These are phyloP conservation scores for Phortica variegata DNA, from an alignment of 1,140 invertebrate species.

Conservation along the genomic window DNA sequence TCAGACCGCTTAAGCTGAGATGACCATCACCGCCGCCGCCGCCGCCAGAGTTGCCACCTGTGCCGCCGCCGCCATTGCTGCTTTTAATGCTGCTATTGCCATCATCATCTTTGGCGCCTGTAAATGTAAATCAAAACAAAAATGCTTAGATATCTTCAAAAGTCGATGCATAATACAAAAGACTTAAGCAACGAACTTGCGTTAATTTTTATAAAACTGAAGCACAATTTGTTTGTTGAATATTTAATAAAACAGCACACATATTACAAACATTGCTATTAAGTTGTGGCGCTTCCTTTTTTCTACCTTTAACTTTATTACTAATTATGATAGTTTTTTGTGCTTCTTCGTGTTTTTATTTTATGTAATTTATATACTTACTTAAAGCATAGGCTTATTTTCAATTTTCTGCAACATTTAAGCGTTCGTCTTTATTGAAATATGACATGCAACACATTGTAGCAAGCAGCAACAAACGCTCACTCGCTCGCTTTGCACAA, in stretches of 20 bases:
- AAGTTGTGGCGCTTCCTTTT: too few species aligned
- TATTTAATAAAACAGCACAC: too few species aligned
- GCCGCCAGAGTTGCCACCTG: conserved; percentile 27
- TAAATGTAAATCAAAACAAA: conserved; percentile 6
- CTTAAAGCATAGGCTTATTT: conserved; percentile 3
- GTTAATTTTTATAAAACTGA: neutral
- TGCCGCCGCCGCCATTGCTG: conserved; percentile 28
- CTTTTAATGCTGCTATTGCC: conserved; percentile 49
- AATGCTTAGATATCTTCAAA: too few species aligned
- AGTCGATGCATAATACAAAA: too few species aligned
- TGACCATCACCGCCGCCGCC: neutral
- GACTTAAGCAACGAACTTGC: too few species aligned
- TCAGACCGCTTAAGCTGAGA: conserved; percentile 58
- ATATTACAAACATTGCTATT: too few species aligned
- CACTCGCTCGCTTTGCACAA: conserved; percentile 13
- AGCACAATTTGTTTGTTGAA: too few species aligned
- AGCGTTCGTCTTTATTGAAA: conserved; percentile 25
- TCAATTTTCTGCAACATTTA: conserved; percentile 36
- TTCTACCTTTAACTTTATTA: too few species aligned
- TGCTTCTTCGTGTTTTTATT: too few species aligned
- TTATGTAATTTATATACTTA: too few species aligned
- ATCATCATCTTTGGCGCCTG: conserved; percentile 55
- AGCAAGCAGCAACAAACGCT: conserved; percentile 22
- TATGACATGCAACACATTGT: conserved; percentile 34
- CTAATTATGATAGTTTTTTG: too few species aligned